Evolutionary conservation across 2,113 vertebrate genomes (phyloP), one percentile per base, ranked within the genome.

Genomic region (Marmota monax): DNA sequence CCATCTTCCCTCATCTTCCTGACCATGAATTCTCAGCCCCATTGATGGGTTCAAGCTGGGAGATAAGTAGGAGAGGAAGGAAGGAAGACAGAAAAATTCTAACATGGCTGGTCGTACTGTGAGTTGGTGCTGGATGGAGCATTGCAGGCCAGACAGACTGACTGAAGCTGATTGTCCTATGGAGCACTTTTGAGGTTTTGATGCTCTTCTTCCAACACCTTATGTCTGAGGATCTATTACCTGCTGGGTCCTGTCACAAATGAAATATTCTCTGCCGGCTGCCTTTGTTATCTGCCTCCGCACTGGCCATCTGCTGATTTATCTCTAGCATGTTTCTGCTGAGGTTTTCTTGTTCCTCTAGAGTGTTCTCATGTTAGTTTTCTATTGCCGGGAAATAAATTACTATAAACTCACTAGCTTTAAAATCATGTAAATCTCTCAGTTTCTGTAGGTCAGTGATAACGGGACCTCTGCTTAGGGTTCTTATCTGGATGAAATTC

Each of bases 281-380:
- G 32, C 32, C n/a, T 63, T 0, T 17, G 34, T 65, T 67, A 76
- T 27, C 4, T 84, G 77, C 63, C 76, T 96, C 58, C 39, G 23
- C 16, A 58, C 29, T 13, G 37, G 83, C 29, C 53, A 78, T 85
- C 73, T 93, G 74, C 29, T 39, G 10, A 88, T 48, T 56, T 90
- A 42, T 67, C 51, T 88, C 45, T 39, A 45, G 18, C 12, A 67
- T 67, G 34, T 84, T 85, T 93, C 70, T 95, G 34, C 56, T 58
- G 27, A 94, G 63, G 9, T 94, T 86, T 95, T 39, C 58, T 84
- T 77, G 53, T 82, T 87, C 27, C 22, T 61, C 61, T 39, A 83
- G 39, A 58, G n/a, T 39, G 45, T 72, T 67, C 17, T 89, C 74
- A 14, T 42, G 42, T 85, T 91, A 61, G 17, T 98, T 94, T 82